phyloP scores from a whole-genome alignment of 2,113 vertebrate species.

The Patagioenas fasciata region DNA sequence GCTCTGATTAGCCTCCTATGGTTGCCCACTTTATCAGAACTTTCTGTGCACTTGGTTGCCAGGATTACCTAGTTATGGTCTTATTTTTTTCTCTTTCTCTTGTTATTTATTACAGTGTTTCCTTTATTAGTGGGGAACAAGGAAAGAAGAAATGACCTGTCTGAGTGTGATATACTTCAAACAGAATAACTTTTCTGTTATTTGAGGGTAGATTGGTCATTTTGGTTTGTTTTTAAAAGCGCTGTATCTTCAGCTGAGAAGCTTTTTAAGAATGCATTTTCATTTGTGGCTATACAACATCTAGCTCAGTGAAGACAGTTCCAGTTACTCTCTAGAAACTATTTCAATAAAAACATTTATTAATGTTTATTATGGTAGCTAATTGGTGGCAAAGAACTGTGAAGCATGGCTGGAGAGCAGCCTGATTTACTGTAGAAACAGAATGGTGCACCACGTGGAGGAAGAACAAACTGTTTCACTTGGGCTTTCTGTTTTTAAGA shows the following conservation, averaged over 20 bases:
- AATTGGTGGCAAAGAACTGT: conserved; percentile 1
- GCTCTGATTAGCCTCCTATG: not conserved
- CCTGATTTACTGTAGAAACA: not conserved
- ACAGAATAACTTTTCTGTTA: not conserved
- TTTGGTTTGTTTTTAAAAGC: not conserved
- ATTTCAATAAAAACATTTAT: not conserved
- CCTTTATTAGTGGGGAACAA: not conserved
- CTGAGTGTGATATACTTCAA: not conserved
- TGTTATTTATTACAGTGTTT: not conserved
- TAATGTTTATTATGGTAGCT: not conserved
- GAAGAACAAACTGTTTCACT: not conserved
- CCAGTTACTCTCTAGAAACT: not conserved
- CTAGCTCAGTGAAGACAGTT: not conserved
- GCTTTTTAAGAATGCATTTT: not conserved
- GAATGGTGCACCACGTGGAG: not conserved
- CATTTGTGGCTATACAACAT: not conserved
- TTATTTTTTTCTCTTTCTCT: not conserved
- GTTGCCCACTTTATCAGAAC: not conserved
- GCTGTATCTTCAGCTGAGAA: not conserved
- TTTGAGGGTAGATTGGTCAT: not conserved
- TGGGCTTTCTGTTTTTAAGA: conserved; percentile 13
- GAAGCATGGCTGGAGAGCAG: not conserved
- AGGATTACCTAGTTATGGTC: not conserved
- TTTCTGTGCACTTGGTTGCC: not conserved
- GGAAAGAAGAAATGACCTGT: not conserved